Base-by-base conservation (phyloP, 2,888 invertebrate genomes). In the Tenthredo amoena region DNA sequence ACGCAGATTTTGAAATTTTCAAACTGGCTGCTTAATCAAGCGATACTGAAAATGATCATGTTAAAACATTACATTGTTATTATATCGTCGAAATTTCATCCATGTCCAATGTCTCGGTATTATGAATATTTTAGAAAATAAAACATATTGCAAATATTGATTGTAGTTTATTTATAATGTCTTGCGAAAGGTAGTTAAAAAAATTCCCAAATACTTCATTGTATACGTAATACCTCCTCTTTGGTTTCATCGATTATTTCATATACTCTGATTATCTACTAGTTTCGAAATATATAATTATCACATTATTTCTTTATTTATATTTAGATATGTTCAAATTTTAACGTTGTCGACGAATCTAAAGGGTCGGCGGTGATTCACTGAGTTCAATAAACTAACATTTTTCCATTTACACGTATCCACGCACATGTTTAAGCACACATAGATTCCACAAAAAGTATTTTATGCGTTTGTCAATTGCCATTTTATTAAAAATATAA, bases 401-500 rank as follows among this genome's bases (percentile, higher is more conserved):
- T 26, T 26, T 26, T 1, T 26, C 1, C 26, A 26, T 26, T 26
- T 26, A 26, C 26, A 26, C 26, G 26, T 26, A 26, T 26, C 1
- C 26, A 26, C 26, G 26, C 26, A 26, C 26, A 26, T 26, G 26
- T 26, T 26, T 26, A 26, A 1, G 26, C 26, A 26, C 26, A 26
- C 26, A 26, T 26, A 26, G 40, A 40, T 40, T 40, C 9, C 12
- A 43, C 1, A 43, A 47, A 47, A 47, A 15, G 12, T 47, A 34
- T 68, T 68, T 34, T 3, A 34, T 68, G 72, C 12, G 40, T 74
- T 40, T 43, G 18, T 50, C 12, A 26, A 43, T 40, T n/a, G 43
- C 43, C 21, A 74, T 55, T 77, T 77, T 77, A 77, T 50, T 77
- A 77, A 77, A 77, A 77, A 77, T 74, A 74, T 77, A 31, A 55